Evolutionary conservation across 2,113 vertebrate genomes (phyloP).

Genomic region (Daphoenositta chrysoptera): DNA sequence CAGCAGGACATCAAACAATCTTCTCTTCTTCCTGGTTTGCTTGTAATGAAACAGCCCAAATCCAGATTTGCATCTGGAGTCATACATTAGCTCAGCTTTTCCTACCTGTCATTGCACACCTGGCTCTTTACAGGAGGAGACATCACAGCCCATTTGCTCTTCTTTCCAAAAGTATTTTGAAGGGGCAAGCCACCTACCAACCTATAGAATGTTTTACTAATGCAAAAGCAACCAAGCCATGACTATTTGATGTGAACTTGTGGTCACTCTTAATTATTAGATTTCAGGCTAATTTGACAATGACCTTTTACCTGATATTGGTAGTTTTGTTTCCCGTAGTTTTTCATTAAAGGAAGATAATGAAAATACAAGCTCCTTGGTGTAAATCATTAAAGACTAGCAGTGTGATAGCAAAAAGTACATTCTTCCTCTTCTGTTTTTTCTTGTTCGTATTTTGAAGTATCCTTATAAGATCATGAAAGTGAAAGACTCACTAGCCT

Average conservation of each 20-base stretch:
- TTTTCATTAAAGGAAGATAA: neutral
- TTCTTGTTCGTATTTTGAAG: neutral
- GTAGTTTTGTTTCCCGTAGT: neutral
- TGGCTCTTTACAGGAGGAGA: neutral
- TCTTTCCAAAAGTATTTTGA: neutral
- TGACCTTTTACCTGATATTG: neutral
- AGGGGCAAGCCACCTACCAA: neutral
- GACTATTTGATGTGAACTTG: neutral
- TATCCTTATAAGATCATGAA: neutral
- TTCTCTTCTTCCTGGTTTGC: neutral
- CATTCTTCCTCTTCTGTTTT: neutral
- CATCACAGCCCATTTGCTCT: neutral
- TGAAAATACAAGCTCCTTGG: neutral
- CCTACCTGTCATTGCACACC: neutral
- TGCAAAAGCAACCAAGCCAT: neutral
- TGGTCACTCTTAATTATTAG: neutral
- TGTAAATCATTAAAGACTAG: neutral
- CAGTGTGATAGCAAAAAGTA: neutral
- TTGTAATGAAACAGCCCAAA: neutral
- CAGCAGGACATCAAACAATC: neutral
- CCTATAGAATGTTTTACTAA: neutral
- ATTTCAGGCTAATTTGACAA: slow-evolving; percentile 19
- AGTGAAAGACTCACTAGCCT: neutral
- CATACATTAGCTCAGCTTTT: neutral
- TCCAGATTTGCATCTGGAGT: neutral